Evolutionary conservation across 2,888 invertebrate species (phyloP).

Genomic region (Ganaspis brasiliensis): DNA sequence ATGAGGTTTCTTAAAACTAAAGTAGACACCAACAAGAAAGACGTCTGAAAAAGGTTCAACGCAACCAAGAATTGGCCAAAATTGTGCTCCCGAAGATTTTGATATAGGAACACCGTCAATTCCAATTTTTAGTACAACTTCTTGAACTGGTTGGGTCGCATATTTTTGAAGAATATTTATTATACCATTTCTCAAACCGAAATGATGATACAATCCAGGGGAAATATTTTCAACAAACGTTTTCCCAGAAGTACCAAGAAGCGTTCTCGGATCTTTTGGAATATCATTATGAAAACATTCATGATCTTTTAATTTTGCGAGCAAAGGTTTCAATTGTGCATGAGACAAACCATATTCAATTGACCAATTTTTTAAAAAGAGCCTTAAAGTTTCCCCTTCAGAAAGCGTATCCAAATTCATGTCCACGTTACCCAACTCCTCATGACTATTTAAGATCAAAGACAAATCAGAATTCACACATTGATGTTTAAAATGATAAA

Average conservation of each 20-base stretch:
- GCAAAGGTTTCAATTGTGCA: neutral
- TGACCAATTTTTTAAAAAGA: neutral
- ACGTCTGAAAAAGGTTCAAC: slow-evolving; percentile 37
- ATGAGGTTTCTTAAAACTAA: slow-evolving; percentile 30
- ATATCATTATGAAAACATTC: slow-evolving; percentile 24
- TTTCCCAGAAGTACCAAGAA: slow-evolving; percentile 45
- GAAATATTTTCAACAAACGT: neutral
- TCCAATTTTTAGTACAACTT: slow-evolving; percentile 24
- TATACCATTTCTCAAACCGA: slow-evolving; percentile 37
- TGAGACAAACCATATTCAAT: neutral
- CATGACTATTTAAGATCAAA: too few relatives aligned
- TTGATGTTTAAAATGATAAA: too few relatives aligned
- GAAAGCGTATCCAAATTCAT: neutral
- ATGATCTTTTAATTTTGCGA: neutral
- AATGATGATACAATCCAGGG: slow-evolving; percentile 45
- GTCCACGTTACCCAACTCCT: neutral
- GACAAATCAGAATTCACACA: too few relatives aligned
- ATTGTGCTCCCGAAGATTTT: slow-evolving; percentile 44
- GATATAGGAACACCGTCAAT: slow-evolving; percentile 53
- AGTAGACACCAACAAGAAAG: slow-evolving; percentile 45
- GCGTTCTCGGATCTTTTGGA: slow-evolving; percentile 41
- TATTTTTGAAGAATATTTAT: neutral
- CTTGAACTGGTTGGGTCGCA: too few relatives aligned
- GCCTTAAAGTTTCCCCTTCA: neutral
- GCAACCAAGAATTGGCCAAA: slow-evolving; percentile 55